A percentile compares a stretch with the other conserved stretches of the same genome.
Evolutionary conservation across 2,797 vertebrate genomes (phyloP).

Genomic region (Prunella strophiata): DNA sequence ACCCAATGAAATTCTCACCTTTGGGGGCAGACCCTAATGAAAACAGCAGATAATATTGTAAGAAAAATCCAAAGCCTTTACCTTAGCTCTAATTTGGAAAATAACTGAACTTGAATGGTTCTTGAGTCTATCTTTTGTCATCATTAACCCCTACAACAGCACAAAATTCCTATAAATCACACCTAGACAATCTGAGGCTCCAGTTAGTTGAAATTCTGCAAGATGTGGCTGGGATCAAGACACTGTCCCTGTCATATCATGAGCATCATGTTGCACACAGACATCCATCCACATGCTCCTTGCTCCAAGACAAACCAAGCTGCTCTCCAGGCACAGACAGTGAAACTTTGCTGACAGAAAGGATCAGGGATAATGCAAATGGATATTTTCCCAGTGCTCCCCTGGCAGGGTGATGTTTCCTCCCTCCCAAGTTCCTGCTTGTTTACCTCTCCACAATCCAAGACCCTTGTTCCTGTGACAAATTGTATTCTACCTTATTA

Average conservation of each 20-base stretch:
- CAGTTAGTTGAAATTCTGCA: background rate
- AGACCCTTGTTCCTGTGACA: fast-evolving
- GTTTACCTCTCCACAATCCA: background rate
- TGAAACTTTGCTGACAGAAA: background rate
- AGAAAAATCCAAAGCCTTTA: background rate
- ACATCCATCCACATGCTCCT: fast-evolving
- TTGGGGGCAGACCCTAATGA: background rate
- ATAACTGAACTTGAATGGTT: background rate
- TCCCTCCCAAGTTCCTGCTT: background rate
- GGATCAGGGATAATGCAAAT: background rate
- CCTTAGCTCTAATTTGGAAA: background rate
- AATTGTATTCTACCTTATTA: background rate
- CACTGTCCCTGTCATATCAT: fast-evolving
- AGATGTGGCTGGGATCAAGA: background rate
- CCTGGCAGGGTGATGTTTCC: background rate
- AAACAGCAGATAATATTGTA: background rate
- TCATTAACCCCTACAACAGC: background rate
- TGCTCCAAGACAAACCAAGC: background rate
- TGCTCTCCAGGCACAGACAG: background rate
- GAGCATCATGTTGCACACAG: background rate
- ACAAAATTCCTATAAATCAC: background rate
- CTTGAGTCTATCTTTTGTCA: background rate
- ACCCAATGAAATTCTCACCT: background rate
- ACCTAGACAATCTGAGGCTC: background rate
- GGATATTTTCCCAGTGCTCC: background rate